Evolutionary conservation across 2,797 vertebrate genomes (phyloP), one percentile per base, ranked within the genome.

Genomic region (Acomys russatus): DNA sequence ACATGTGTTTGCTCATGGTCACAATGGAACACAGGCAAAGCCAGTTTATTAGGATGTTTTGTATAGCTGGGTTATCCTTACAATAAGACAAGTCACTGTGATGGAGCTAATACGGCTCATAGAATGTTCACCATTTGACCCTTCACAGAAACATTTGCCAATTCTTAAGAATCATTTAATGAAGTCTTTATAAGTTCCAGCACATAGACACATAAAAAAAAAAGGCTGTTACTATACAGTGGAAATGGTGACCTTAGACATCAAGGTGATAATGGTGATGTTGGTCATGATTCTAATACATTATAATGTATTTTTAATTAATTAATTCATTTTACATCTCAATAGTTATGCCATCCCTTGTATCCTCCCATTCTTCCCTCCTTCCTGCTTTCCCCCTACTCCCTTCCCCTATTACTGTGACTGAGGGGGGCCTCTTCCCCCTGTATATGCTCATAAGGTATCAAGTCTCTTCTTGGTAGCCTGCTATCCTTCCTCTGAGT

Each of bases 71-170:
- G 54, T 79, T 84, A 88, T 54, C 18, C 51, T 7, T 76, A 28
- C 1, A 9, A 28, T 38, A 51, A 95, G 23, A 33, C 84, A 30
- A 96, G 23, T 63, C 25, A 56, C 18, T 76, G 23, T 80, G 17
- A 33, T 33, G 66, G 74, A 88, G 35, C 56, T 7, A 15, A 44
- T 82, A 9, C 77, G n/a, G 18, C 73, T 79, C 66, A 23, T 49
- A 73, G 28, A 95, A 82, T 88, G 79, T 61, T 93, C 92, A 51
- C 44, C 17, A 5, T 64, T 73, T 94, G 91, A 49, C 18, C 33
- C 20, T 86, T 44, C 51, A 23, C 10, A 54, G 20, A 71, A 83
- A 94, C n/a, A 0, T 85, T 89, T 61, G 22, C 76, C n/a, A 85
- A 18, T 11, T 71, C 59, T 66, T 44, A 38, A 92, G 70, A 71